phyloP scores from a whole-genome alignment of 2,888 invertebrate species.

The Eilema sororculum region DNA sequence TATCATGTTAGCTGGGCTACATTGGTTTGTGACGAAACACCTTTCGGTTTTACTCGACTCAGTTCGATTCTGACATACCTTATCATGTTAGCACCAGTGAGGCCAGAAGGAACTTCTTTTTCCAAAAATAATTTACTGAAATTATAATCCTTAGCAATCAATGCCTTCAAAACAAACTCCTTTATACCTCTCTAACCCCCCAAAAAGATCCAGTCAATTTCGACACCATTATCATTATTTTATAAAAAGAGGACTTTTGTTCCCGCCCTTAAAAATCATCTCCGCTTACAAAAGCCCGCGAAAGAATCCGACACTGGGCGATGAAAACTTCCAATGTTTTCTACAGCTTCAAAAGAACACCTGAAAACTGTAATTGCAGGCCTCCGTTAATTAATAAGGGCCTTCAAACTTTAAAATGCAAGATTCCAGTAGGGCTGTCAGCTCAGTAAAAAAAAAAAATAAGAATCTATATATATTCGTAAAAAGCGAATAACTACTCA shows the following conservation, averaged over 20 bases:
- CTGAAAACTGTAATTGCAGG: slow-evolving; percentile 70
- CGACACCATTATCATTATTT: slow-evolving; percentile 31
- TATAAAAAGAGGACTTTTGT: slow-evolving; percentile 31
- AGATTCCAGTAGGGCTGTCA: slow-evolving; percentile 39
- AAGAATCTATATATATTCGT: too few species aligned
- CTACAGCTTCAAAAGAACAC: slow-evolving; percentile 53
- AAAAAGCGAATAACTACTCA: too few species aligned
- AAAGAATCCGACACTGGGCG: slow-evolving; percentile 47
- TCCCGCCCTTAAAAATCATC: slow-evolving; percentile 28
- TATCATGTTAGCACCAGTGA: too few species aligned
- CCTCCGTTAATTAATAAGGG: slow-evolving; percentile 79
- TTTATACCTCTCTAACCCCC: neutral
- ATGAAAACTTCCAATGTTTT: slow-evolving; percentile 43
- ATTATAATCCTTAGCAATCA: neutral
- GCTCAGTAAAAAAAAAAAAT: slow-evolving; percentile 7
- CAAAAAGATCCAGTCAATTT: slow-evolving; percentile 28
- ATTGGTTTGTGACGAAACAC: neutral
- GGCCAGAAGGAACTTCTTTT: too few species aligned
- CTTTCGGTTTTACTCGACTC: too few species aligned
- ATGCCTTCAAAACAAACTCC: neutral
- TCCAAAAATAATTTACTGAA: neutral
- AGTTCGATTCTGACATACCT: too few species aligned
- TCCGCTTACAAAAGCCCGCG: slow-evolving; percentile 26
- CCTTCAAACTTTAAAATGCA: slow-evolving; percentile 53
- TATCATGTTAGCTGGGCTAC: too few species aligned